phyloP scores from a whole-genome alignment of 2,888 invertebrate species.

The Acrobasis consociella region DNA sequence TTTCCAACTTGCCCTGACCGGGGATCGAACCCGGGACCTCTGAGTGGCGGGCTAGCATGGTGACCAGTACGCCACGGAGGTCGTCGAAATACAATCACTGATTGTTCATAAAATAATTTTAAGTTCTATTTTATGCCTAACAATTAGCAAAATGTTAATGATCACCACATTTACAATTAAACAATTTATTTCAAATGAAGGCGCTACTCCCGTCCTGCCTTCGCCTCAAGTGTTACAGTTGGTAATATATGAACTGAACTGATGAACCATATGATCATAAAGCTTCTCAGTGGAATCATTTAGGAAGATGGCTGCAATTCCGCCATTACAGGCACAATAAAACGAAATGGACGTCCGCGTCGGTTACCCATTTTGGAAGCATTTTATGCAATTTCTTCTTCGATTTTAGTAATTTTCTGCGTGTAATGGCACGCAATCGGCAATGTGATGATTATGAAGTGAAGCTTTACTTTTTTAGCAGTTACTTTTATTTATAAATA shows the following conservation, averaged over 20 bases:
- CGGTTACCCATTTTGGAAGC: constrained; percentile 36
- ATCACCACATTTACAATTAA: no score
- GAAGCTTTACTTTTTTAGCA: neutral
- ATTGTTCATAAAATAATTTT: no score
- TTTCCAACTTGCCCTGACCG: no score
- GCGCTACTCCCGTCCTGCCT: no score
- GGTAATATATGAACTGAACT: neutral
- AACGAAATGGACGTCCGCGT: constrained; percentile 38
- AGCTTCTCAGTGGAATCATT: constrained; percentile 30
- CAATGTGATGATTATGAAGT: constrained; percentile 4
- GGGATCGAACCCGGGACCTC: no score
- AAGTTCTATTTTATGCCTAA: no score
- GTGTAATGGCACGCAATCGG: constrained; percentile 34
- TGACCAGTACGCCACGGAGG: no score
- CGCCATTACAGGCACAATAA: constrained; percentile 42
- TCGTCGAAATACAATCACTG: no score
- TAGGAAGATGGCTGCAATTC: constrained; percentile 39
- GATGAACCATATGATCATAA: constrained; percentile 7
- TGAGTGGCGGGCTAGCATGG: no score
- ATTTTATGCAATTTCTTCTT: constrained; percentile 41
- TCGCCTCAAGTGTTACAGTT: no score
- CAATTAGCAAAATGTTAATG: no score
- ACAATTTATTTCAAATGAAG: no score
- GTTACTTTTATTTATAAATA: neutral
- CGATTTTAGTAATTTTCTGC: constrained; percentile 38